phyloP scores from a whole-genome alignment of 2,888 invertebrate genomes.

The Dendrolimus pini region DNA sequence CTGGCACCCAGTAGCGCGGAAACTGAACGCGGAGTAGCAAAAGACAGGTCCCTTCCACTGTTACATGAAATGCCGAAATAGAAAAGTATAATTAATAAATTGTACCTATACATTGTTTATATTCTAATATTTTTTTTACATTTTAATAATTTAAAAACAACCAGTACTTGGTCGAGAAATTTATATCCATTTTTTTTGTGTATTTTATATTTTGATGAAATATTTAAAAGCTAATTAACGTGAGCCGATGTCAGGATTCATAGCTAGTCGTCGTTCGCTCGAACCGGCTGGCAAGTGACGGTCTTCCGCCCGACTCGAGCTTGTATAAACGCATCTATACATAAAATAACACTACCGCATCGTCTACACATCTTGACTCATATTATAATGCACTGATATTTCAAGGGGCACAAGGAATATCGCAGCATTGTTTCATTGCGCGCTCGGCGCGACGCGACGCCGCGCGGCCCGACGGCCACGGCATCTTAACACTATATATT shows the following conservation, averaged over 20 bases:
- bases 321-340: conserved; percentile 67
- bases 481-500: conserved; percentile 15
- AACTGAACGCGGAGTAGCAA: conserved; percentile 32
- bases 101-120: conserved; percentile 77
- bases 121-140: conserved; percentile 75
- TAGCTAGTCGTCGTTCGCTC: conserved; percentile 76
- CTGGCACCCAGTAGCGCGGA: too few relatives aligned
- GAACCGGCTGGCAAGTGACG: conserved; percentile 62
- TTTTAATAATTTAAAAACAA: conserved; percentile 78
- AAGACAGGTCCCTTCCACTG: conserved; percentile 59
- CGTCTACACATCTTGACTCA: conserved; percentile 66
- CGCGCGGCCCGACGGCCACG: conserved; percentile 29
- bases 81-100: conserved; percentile 76
- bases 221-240: conserved; percentile 77
- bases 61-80: conserved; percentile 68
- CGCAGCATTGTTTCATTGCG: conserved; percentile 63
- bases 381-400: conserved; percentile 68
- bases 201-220: conserved; percentile 77
- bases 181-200: conserved; percentile 76
- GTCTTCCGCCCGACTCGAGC: conserved; percentile 60
- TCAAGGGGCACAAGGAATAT: conserved; percentile 73
- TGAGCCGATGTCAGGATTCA: conserved; percentile 77
- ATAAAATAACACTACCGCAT: conserved; percentile 64
- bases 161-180: conserved; percentile 76
- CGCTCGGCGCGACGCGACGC: conserved; percentile 34